Base-by-base conservation (phyloP, 64 coral and sea anemone genomes). In the Catalaphyllia jardinei region DNA sequence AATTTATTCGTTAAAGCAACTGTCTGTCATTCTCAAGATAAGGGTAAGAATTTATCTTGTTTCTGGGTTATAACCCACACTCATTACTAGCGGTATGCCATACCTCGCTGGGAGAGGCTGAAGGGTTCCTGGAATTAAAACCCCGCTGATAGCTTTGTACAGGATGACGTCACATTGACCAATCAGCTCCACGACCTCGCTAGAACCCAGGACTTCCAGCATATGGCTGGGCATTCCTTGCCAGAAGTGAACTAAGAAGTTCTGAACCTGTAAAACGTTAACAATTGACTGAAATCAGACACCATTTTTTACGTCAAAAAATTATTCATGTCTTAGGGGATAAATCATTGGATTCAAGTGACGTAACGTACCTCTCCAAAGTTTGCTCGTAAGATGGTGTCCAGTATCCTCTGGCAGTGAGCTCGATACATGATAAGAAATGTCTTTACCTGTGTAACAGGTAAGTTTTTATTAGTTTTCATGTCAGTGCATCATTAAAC, bases 371-470 rank as follows among this genome's bases (percentile, higher is more conserved):
- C 97, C 91, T 99, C 97, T 83, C 97, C 97, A 63, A 99, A 99
- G 74, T 99, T 99, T 20, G 97, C 97, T 31, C 97, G 77, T 60
- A 99, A 72, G 12, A 99, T 99, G 2, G 97, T 99, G 63, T 99
- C 97, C 42, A 99, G 59, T 22, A 99, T 95, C 16, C 97, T 75
- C 61, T 99, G 97, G 24, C 97, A 99, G 28, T 99, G 97, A 61
- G 97, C 97, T 55, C 97, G 79, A 88, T 99, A 99, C 97, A 99
- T 99, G 83, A 99, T 99, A 14, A 99, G 91, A 76, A 99, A 99
- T 11, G 97, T 99, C 81, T 95, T 95, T 6, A 95, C 97, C 97
- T 99, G 91, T 35, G 46, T 67, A 49, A 31, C 31, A 65, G 35
- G 91, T 63, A 35, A 27, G 57, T 31, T 50, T n/a, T 24, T 88